phyloP scores from a whole-genome alignment of 2,797 vertebrate species.

The Borostomias antarcticus region DNA sequence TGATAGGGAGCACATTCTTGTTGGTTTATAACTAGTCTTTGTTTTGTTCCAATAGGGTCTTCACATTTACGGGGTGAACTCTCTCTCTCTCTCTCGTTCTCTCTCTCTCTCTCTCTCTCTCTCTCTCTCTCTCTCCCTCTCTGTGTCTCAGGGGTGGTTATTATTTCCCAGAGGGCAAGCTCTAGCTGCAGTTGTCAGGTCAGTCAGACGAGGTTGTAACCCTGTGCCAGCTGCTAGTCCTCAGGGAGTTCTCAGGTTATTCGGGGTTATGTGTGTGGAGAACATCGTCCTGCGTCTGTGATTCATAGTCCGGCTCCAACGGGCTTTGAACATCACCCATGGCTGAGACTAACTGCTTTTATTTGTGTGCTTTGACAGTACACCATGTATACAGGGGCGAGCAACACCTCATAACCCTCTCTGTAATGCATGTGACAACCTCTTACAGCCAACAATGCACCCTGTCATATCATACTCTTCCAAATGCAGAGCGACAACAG shows the following conservation, averaged over 20 bases:
- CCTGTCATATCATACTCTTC: background rate
- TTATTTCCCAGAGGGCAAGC: conserved; percentile 37
- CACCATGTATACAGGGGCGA: conserved; percentile 4
- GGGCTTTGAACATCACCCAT: conserved; percentile 46
- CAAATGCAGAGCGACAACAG: background rate
- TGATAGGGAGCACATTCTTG: conserved; percentile 31
- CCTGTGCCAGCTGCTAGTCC: conserved; percentile 33
- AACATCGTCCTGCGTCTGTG: conserved; percentile 23
- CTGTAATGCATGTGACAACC: background rate
- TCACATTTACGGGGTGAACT: conserved; percentile 39
- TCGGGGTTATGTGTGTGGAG: conserved; percentile 20
- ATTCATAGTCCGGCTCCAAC: conserved; percentile 39
- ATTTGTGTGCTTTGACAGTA: conserved; percentile 18
- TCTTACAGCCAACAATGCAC: background rate
- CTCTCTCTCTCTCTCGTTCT: conserved; percentile 25
- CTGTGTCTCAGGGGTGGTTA: conserved; percentile 36
- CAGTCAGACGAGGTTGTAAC: conserved; percentile 39
- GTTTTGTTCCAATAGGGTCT: conserved; percentile 23
- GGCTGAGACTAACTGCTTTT: conserved; percentile 10
- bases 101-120: too few relatives aligned
- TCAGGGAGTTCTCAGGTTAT: conserved; percentile 36
- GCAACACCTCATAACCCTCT: background rate
- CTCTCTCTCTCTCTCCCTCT: too few relatives aligned
- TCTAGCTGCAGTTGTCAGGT: conserved; percentile 36
- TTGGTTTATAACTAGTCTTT: conserved; percentile 22